Conservation (phyloP, 2,797 vertebrate species). For the Alca torda region DNA sequence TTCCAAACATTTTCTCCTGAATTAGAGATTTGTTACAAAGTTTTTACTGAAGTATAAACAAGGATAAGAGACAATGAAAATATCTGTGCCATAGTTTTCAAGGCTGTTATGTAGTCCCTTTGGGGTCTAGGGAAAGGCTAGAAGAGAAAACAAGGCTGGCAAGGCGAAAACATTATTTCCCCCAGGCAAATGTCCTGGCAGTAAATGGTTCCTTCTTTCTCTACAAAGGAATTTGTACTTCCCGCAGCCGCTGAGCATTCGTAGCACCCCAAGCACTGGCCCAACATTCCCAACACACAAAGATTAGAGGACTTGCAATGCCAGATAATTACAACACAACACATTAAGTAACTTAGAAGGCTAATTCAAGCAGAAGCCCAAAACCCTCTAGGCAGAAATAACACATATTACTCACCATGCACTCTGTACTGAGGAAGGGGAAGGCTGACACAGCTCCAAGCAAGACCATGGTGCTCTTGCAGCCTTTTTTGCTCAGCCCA, state of each 20-base stretch:
- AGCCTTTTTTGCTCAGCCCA: not conserved
- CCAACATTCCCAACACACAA: accelerated
- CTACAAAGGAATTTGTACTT: not conserved
- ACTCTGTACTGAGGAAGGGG: accelerated
- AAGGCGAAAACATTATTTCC: not conserved
- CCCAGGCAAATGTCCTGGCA: not conserved
- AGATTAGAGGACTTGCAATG: not conserved
- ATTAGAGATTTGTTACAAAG: not conserved
- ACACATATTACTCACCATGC: accelerated
- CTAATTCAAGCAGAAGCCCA: not conserved
- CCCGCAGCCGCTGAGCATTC: not conserved
- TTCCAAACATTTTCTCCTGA: not conserved
- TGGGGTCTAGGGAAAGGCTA: not conserved
- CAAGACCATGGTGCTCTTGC: accelerated
- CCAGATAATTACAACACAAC: not conserved
- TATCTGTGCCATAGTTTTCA: not conserved
- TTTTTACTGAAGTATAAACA: not conserved
- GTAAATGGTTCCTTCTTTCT: accelerated
- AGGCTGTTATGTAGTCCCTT: too few relatives aligned
- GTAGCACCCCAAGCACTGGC: not conserved
- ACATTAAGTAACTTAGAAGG: not conserved
- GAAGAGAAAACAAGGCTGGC: not conserved
- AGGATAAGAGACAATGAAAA: not conserved
- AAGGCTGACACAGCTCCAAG: accelerated
- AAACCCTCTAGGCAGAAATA: not conserved